Conservation (phyloP, 2,113 vertebrate species). For the Orthonyx spaldingii region DNA sequence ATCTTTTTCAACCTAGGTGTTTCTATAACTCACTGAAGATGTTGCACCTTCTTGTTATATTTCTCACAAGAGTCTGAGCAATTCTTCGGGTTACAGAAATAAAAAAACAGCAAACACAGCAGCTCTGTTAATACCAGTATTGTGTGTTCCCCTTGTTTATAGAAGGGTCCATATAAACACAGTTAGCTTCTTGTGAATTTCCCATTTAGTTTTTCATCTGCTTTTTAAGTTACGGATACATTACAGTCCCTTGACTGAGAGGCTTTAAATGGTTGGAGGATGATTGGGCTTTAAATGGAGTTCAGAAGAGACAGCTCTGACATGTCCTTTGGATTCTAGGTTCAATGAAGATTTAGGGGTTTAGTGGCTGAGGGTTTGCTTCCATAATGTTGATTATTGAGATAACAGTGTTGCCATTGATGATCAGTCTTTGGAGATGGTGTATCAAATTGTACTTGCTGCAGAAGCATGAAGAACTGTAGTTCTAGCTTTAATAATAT, state of each 20-base stretch:
- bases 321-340: not conserved
- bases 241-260: not conserved
- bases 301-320: not conserved
- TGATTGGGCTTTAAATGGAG: not conserved
- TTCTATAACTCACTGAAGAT: not conserved
- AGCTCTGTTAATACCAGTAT: not conserved
- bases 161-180: not conserved
- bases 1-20: not conserved
- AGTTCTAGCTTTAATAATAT: not conserved
- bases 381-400: not conserved
- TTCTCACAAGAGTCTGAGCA: not conserved
- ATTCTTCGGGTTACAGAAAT: not conserved
- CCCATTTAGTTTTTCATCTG: not conserved
- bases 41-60: not conserved
- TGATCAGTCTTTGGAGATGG: not conserved
- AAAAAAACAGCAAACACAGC: accelerated
- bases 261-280: not conserved
- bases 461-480: not conserved
- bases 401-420: not conserved
- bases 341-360: not conserved
- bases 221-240: not conserved
- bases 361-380: not conserved
- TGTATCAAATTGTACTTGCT: not conserved
- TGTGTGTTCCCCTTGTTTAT: not conserved
- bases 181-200: not conserved